Conservation (phyloP, 2,797 vertebrate species). For the Chromis chromis region DNA sequence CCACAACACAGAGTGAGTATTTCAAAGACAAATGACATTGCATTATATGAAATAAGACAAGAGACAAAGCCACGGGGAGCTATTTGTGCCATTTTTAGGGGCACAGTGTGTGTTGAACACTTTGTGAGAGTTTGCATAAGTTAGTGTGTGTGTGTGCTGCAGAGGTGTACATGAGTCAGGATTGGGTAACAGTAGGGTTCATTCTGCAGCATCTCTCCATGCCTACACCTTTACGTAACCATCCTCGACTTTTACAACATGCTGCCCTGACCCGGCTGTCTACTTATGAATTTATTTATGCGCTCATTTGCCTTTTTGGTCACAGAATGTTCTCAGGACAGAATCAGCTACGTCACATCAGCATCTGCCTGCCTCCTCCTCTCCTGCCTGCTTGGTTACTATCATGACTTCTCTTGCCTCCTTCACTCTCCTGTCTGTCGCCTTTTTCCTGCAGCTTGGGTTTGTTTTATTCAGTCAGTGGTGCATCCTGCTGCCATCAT, state of each 20-base stretch:
- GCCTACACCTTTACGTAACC: conserved; percentile 63
- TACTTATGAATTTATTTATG: conserved; percentile 46
- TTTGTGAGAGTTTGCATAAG: neutral
- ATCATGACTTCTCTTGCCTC: neutral
- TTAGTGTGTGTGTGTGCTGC: neutral
- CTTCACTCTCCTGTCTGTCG: neutral
- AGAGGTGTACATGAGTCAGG: conserved; percentile 36
- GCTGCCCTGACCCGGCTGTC: conserved; percentile 2
- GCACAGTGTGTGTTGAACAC: neutral
- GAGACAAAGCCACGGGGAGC: fast-evolving
- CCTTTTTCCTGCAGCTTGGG: neutral
- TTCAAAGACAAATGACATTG: neutral
- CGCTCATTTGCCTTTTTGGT: conserved; percentile 50
- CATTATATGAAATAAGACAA: neutral
- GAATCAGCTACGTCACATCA: conserved; percentile 30
- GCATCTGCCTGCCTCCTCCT: conserved; percentile 13
- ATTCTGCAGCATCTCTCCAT: conserved; percentile 36
- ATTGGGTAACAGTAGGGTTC: conserved; percentile 27
- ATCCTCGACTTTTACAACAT: conserved; percentile 36
- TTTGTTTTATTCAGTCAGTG: conserved; percentile 22
- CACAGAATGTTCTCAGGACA: conserved; percentile 52
- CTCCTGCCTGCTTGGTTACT: conserved; percentile 8
- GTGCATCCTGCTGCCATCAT: conserved; percentile 1
- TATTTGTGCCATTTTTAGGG: neutral
- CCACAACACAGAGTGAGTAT: conserved; percentile 71